phyloP scores from a whole-genome alignment of 2,888 invertebrate species.

The Macrophya alboannulata region DNA sequence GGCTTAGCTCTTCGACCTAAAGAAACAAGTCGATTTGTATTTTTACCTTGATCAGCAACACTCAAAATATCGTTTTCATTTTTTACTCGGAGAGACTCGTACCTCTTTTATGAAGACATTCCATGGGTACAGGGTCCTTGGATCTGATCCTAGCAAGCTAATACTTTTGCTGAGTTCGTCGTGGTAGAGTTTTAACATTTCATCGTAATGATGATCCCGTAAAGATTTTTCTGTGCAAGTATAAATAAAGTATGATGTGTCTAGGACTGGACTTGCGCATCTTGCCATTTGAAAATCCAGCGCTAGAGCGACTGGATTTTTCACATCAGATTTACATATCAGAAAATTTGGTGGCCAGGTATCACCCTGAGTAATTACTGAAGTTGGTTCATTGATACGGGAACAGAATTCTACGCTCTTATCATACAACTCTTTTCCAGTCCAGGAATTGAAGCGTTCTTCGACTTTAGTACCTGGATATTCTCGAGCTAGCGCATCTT shows the following conservation, averaged over 20 bases:
- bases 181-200: slow-evolving; percentile 84
- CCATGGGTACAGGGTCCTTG: slow-evolving; percentile 82
- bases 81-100: slow-evolving; percentile 21
- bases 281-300: slow-evolving; percentile 88
- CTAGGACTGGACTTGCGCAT: slow-evolving; percentile 83
- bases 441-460: slow-evolving; percentile 82
- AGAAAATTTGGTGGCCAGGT: slow-evolving; percentile 90
- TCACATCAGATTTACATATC: slow-evolving; percentile 77
- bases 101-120: slow-evolving; percentile 81
- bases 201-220: slow-evolving; percentile 83
- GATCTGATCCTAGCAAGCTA: slow-evolving; percentile 83
- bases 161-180: slow-evolving; percentile 82
- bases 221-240: slow-evolving; percentile 85
- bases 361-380: slow-evolving; percentile 88
- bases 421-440: slow-evolving; percentile 81
- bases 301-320: slow-evolving; percentile 81
- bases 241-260: slow-evolving; percentile 84
- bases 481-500: slow-evolving; percentile 85
- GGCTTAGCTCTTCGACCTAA: slow-evolving; percentile 81
- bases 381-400: slow-evolving; percentile 69
- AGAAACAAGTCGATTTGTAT: slow-evolving; percentile 20
- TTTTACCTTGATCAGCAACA: background rate
- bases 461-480: slow-evolving; percentile 84
- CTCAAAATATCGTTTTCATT: background rate
- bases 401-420: slow-evolving; percentile 80